phyloP scores from a whole-genome alignment of 2,113 vertebrate genomes.

The Chaetura pelagica region DNA sequence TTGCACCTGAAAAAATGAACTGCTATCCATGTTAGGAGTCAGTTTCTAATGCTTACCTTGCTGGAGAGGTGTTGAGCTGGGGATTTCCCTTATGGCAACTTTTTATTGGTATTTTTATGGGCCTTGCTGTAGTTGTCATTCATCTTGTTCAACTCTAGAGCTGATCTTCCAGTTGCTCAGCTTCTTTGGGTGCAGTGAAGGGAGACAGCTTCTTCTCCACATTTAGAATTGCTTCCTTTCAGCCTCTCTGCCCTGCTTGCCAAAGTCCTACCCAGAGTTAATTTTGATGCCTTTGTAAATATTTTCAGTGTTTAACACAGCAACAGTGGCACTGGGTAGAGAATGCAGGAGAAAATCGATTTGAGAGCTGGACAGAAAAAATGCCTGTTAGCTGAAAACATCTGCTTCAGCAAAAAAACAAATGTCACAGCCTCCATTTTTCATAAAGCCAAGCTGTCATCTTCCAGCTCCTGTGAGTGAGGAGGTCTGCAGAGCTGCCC shows the following conservation, averaged over 20 bases:
- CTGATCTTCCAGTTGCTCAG: not conserved
- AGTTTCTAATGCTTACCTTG: conserved; percentile 41
- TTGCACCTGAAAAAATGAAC: conserved; percentile 55
- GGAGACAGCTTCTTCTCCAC: not conserved
- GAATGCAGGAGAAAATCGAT: not conserved
- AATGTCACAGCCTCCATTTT: not conserved
- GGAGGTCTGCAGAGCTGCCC: not conserved
- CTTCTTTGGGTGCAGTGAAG: not conserved
- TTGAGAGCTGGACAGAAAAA: conserved; percentile 21
- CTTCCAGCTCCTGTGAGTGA: not conserved
- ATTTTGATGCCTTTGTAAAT: conserved; percentile 1
- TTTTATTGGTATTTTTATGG: conserved; percentile 45
- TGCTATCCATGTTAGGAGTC: not conserved
- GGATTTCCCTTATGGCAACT: conserved; percentile 31
- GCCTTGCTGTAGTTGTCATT: not conserved
- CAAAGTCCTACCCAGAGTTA: not conserved
- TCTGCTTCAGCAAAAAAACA: not conserved
- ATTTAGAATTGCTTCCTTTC: not conserved
- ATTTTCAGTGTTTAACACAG: not conserved
- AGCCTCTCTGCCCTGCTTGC: not conserved
- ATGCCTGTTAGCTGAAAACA: not conserved
- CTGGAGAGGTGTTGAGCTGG: not conserved
- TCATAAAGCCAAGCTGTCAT: not conserved
- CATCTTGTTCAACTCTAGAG: conserved; percentile 2
- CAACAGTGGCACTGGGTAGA: not conserved